Base-by-base conservation (phyloP, 2,888 invertebrate species). In the Nephrotoma guestfalica region DNA sequence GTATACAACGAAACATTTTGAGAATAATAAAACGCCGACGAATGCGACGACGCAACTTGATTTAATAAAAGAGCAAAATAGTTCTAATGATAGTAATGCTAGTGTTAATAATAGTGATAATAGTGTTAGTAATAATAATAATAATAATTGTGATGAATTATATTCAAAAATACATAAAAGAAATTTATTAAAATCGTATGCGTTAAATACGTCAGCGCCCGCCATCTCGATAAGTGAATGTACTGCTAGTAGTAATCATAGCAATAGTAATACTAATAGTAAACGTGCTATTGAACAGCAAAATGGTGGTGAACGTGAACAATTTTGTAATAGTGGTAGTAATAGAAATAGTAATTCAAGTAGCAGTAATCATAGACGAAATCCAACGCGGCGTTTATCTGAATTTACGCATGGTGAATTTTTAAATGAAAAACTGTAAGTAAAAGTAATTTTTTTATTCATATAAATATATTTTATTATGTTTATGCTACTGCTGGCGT, bases 391-490 rank as follows among this genome's bases (percentile, higher is more conserved):
- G 87, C 91, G 92, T 89, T 90, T 92, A 89, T 92, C 92, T 88
- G 92, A 92, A 90, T 92, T 92, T 90, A 92, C 92, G 89, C 90
- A 91, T 88, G 92, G 92, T 89, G 92, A 92, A 91, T 92, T 92
- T 91, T 90, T 92, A 90, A 92, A 92, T 90, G 92, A 92, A 91
- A 92, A 92, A 91, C 89, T 89, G 92, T 92, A 91, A 92, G 92
- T 92, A 88, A 86, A n/a, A 43, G 86, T 86, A 86, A 85, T 87
- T 87, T 89, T 87, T 88, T 87, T 89, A 92, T 91, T 89, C n/a
- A 51, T 51, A 51, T 51, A 51, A 13, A 51, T 51, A 51, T 51
- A 30, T 30, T 30, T 51, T 51, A 51, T 51, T 51, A 51, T 3
- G 11, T 51, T 13, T 13, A 11, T 13, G 51, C 1, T 51, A n/a